Base-by-base conservation (phyloP, 2,113 vertebrate species). In the Aix galericulata region DNA sequence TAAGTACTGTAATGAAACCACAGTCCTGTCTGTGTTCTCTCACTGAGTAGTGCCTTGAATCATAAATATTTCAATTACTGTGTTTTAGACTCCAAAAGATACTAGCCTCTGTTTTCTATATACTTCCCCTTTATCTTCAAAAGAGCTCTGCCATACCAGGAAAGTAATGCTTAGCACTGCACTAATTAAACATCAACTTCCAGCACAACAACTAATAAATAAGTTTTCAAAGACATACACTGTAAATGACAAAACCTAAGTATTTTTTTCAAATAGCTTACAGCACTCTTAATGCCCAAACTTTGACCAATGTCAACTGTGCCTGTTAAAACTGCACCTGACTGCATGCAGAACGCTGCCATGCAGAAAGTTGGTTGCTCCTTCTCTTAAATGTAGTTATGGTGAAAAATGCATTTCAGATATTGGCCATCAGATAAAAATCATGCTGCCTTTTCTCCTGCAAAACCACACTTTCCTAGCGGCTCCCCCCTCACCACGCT, bases 1-100 rank as follows among this genome's bases (percentile, higher is more conserved):
- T 95, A 98, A 97, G 94, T 96, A 96, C 95, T 90, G 72, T 88
- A 97, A 97, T 94, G 85, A 96, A 98, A 98, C 96, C 96, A 97
- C 95, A 97, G 50, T 13, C 67, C 90, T 89, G 83, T 69, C 92
- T 95, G 52, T 77, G 46, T 95, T 97, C 93, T 97, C 82, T 97
- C 96, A 93, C 86, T 85, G 27, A 92, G 64, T 84, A 97, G 81
- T 92, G 86, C 60, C 52, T 85, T 44, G 50, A 91, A 96, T 97
- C 85, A 97, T 94, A 97, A 96, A 97, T 97, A 97, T 96, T 98
- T 98, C 94, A 98, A 91, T 91, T 95, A 88, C 68, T 72, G 15
- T 95, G 94, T 77, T 97, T 96, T 94, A 97, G 96, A 92, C 50
- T 96, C 89, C 85, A 95, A 90, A 97, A 95, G 63, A 88, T 50